A percentile compares a stretch with the other conserved stretches of the same genome.
These are phyloP conservation scores for Nemopilema nomurai DNA, from an alignment of 30 jellyfish, hydroid and myxozoan genomes.

Conservation along the genomic window DNA sequence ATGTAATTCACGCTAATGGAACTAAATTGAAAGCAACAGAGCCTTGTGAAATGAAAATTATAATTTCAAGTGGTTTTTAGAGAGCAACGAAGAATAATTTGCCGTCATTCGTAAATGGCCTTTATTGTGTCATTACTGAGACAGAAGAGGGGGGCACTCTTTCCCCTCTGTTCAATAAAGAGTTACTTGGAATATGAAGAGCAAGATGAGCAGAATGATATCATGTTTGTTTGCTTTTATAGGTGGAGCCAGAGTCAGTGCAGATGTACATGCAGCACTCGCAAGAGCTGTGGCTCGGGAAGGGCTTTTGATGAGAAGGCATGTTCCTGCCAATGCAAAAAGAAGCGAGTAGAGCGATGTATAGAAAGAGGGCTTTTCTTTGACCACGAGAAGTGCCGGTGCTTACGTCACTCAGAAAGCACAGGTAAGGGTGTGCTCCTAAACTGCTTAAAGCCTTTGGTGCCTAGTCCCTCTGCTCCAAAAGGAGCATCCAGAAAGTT, in stretches of 20 bases:
- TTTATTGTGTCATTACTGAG: no score
- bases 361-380: constrained; percentile 9
- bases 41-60: no score
- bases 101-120: no score
- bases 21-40: background rate
- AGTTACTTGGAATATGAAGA: no score
- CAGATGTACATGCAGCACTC: constrained; percentile 24
- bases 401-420: constrained; percentile 2
- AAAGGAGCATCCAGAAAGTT: no score
- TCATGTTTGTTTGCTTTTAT: background rate
- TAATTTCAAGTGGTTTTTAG: no score
- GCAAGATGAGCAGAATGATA: no score
- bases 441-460: background rate
- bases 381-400: constrained; percentile 22
- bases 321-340: constrained; percentile 35
- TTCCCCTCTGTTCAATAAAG: no score
- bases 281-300: constrained; percentile 1
- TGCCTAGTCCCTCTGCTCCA: background rate
- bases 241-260: constrained; percentile 30
- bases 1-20: background rate
- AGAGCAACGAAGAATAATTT: no score
- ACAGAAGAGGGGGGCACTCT: no score
- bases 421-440: constrained; percentile 3
- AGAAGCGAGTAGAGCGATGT: constrained; percentile 1
- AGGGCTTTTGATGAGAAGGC: constrained; percentile 26